These are phyloP conservation scores for Dysdera silvatica DNA, from an alignment of 1,140 invertebrate species.

Conservation along the genomic window DNA sequence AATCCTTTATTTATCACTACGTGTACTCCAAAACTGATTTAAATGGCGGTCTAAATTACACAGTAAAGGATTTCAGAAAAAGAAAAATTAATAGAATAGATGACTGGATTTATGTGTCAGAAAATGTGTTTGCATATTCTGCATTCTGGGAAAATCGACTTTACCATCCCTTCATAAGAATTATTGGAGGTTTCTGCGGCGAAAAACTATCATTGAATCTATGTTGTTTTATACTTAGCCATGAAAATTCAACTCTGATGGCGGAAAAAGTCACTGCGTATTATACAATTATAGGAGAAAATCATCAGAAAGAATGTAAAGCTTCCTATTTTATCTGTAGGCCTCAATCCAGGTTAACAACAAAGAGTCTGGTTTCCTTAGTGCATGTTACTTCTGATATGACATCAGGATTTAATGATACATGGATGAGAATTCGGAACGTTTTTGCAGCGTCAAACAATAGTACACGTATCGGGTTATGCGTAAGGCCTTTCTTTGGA, in stretches of 20 bases:
- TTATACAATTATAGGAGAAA: neutral
- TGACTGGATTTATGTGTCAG: neutral
- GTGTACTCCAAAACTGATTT: too few relatives aligned
- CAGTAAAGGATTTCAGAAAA: too few relatives aligned
- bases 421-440: neutral
- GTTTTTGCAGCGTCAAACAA: neutral
- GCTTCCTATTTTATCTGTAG: conserved; percentile 5
- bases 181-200: conserved; percentile 1
- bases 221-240: conserved; percentile 6
- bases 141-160: conserved; percentile 21
- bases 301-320: conserved; percentile 4
- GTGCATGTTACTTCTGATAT: neutral
- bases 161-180: neutral
- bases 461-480: conserved; percentile 57
- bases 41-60: too few relatives aligned
- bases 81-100: neutral
- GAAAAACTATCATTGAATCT: neutral
- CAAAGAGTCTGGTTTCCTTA: conserved; percentile 2
- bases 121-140: conserved; percentile 18
- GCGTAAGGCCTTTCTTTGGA: conserved; percentile 81
- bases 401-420: neutral
- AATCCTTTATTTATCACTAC: too few relatives aligned
- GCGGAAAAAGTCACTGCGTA: neutral
- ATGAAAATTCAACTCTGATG: too few relatives aligned
- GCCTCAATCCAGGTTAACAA: neutral